Base-by-base conservation (phyloP, 2,888 invertebrate genomes). In the Hydroisotoma schaefferi region DNA sequence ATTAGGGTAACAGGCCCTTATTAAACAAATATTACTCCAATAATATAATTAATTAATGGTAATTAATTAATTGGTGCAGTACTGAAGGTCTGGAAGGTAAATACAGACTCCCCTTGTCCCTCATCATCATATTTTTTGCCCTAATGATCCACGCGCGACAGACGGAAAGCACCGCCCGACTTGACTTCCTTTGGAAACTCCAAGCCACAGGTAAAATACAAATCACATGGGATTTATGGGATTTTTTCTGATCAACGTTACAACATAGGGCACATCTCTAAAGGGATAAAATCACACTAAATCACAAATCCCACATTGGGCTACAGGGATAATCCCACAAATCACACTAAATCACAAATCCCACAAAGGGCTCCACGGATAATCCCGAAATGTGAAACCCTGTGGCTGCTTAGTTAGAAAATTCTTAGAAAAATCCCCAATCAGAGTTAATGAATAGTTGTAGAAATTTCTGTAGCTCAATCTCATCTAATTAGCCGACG, bases 161-260 rank as follows among this genome's bases (percentile, higher is more conserved):
- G 78, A 93, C 91, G 1, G 97, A 98, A 79, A 89, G 93, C 72
- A 94, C 94, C 0, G 91, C 94, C 75, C 81, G 95, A 59, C 82
- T 97, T 62, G 97, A 97, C 79, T 94, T 94, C 77, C 87, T 98
- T 65, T 98, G 97, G 97, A 97, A 95, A 79, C 81, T 94, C 27
- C 94, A 95, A 80, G 95, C 95, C 18, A 89, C 87, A 73, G 88
- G 88, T 88, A 60, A 69, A 68, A 46, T 26, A 27, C 28, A 25
- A n/a, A n/a, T n/a, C n/a, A n/a, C n/a, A n/a, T n/a, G n/a, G 20
- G 18, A 10, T 20, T 8, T 18, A 55, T 53, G n/a, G 23, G 48
- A 48, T 48, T n/a, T 15, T 18, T 12, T 10, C 20, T 25, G 26
- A 48, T n/a, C 15, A 10, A 23, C 18, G 37, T 15, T 12, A 33